These are phyloP conservation scores for Magallana gigas DNA, from an alignment of 1,140 invertebrate genomes.

Conservation along the genomic window DNA sequence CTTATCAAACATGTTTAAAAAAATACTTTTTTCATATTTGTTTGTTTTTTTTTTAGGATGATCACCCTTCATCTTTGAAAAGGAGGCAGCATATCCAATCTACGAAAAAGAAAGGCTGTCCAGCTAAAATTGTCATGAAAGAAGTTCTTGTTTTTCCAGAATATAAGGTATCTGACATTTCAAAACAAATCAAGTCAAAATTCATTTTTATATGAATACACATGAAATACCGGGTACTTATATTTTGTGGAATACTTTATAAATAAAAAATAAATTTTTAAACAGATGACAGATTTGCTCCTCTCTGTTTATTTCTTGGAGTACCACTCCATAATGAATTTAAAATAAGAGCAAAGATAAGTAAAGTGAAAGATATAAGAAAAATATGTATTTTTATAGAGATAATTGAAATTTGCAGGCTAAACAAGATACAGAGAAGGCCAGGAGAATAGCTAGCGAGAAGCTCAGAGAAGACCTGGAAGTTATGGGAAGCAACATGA, in stretches of 20 bases:
- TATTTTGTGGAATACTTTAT: not conserved
- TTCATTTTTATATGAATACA: not conserved
- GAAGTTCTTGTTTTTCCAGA: slow-evolving; percentile 46
- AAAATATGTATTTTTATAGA: not conserved
- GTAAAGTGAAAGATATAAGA: not conserved
- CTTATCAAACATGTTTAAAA: not conserved
- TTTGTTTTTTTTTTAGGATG: slow-evolving; percentile 3
- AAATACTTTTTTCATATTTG: not conserved
- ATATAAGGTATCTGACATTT: slow-evolving; percentile 35
- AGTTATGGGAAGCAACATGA: not conserved
- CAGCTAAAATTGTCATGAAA: slow-evolving; percentile 42
- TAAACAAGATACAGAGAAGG: slow-evolving; percentile 41
- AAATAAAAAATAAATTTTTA: not conserved
- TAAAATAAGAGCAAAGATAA: not conserved
- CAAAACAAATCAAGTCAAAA: not conserved
- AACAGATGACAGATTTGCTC: not conserved
- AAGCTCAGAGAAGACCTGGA: slow-evolving; percentile 36
- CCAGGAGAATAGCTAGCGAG: slow-evolving; percentile 33
- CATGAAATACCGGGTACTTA: not conserved
- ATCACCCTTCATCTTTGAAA: slow-evolving; percentile 21
- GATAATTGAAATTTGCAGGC: not conserved
- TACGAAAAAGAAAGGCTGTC: slow-evolving; percentile 40
- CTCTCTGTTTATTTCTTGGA: not conserved
- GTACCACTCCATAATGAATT: not conserved
- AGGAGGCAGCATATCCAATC: not conserved